phyloP scores from a whole-genome alignment of 2,797 vertebrate genomes.

The Carapus acus region DNA sequence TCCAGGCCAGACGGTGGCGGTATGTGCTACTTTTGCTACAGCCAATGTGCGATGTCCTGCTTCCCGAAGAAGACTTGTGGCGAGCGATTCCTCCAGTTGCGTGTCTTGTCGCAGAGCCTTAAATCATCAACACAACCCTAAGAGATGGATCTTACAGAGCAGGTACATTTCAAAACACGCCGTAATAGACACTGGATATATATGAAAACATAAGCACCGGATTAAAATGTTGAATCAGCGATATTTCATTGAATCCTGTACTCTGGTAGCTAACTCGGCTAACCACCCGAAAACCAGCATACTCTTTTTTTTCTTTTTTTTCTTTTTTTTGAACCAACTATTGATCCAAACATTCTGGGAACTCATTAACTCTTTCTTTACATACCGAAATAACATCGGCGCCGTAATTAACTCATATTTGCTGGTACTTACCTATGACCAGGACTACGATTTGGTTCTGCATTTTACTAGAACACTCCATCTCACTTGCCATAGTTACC shows the following conservation, averaged over 20 bases:
- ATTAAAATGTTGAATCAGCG: neutral
- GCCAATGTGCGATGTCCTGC: too few relatives aligned
- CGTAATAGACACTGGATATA: too few relatives aligned
- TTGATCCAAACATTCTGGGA: too few relatives aligned
- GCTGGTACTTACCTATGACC: neutral
- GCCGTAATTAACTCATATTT: fast-evolving
- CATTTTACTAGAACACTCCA: constrained; percentile 36
- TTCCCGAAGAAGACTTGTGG: neutral
- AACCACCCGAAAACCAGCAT: neutral
- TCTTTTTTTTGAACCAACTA: too few relatives aligned
- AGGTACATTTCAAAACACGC: constrained; percentile 34
- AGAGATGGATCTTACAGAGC: constrained; percentile 59
- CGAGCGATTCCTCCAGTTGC: too few relatives aligned
- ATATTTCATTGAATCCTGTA: neutral
- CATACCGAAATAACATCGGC: neutral
- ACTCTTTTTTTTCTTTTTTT: neutral
- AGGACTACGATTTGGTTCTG: constrained; percentile 4
- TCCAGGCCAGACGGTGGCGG: too few relatives aligned
- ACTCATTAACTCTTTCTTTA: too few relatives aligned
- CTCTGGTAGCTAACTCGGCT: neutral
- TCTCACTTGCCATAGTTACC: too few relatives aligned
- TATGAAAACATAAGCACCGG: fast-evolving
- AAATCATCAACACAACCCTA: neutral
- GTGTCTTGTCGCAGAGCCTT: too few relatives aligned
- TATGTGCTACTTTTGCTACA: too few relatives aligned